phyloP scores from a whole-genome alignment of 2,888 invertebrate genomes.

The Ormyrus pomaceus region DNA sequence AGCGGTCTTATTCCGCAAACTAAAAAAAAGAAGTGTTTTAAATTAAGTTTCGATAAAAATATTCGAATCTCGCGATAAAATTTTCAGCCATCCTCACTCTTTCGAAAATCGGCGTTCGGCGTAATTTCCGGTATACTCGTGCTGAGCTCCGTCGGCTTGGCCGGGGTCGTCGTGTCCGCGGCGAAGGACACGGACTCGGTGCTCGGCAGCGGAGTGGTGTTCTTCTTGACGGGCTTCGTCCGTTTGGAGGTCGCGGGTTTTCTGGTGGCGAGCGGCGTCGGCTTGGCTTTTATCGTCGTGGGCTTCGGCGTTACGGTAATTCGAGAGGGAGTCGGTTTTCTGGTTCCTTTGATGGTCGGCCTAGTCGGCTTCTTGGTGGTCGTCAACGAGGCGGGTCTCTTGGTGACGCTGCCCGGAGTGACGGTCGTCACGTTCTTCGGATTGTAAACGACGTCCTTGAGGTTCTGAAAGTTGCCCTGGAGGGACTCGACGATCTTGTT shows the following conservation, averaged over 20 bases:
- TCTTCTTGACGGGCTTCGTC: slow-evolving; percentile 75
- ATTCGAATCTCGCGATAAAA: neutral
- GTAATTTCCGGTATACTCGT: slow-evolving; percentile 52
- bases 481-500: slow-evolving; percentile 89
- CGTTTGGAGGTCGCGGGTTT: slow-evolving; percentile 66
- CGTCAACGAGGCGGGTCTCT: slow-evolving; percentile 69
- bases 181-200: slow-evolving; percentile 42
- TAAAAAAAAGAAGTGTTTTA: slow-evolving; percentile 71
- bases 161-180: slow-evolving; percentile 68
- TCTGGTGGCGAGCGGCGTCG: slow-evolving; percentile 62
- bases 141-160: neutral
- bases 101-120: slow-evolving; percentile 64
- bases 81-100: slow-evolving; percentile 61
- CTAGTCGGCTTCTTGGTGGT: slow-evolving; percentile 67
- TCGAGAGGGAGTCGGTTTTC: slow-evolving; percentile 74
- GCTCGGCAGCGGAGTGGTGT: slow-evolving; percentile 61
- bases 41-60: neutral
- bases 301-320: slow-evolving; percentile 67
- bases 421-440: slow-evolving; percentile 69
- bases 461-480: slow-evolving; percentile 88
- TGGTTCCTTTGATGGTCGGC: slow-evolving; percentile 63
- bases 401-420: slow-evolving; percentile 60
- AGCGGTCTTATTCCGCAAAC: slow-evolving; percentile 93
- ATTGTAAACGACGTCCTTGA: slow-evolving; percentile 86
- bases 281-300: slow-evolving; percentile 60